phyloP scores from a whole-genome alignment of 2,113 vertebrate species.

The Arenaria interpres region DNA sequence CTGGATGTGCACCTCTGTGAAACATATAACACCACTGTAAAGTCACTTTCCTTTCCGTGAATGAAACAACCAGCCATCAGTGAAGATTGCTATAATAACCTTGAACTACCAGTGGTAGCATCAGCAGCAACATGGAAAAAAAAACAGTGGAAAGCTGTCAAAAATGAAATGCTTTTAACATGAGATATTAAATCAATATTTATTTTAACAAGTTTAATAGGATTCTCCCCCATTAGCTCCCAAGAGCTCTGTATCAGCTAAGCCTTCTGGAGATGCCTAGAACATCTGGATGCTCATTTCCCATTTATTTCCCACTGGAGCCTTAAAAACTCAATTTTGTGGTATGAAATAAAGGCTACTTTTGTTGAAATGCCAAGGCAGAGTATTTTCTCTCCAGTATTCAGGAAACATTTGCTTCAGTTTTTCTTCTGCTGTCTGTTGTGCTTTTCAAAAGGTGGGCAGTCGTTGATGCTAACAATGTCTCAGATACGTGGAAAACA shows the following conservation, averaged over 20 bases:
- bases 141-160: background rate
- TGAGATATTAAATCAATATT: background rate
- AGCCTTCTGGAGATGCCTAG: background rate
- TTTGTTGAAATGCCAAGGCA: background rate
- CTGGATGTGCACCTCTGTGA: background rate
- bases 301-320: conserved; percentile 3
- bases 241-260: accelerated
- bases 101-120: background rate
- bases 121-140: background rate
- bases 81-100: background rate
- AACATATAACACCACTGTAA: background rate
- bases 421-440: background rate
- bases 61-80: background rate
- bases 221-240: background rate
- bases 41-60: accelerated
- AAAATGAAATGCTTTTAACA: background rate
- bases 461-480: accelerated
- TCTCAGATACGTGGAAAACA: background rate
- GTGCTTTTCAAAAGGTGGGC: background rate
- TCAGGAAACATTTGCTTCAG: background rate
- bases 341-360: background rate
- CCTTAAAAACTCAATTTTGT: background rate
- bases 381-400: background rate
- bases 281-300: background rate
- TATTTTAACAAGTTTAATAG: conserved; percentile 11